A percentile compares a stretch with the other conserved stretches of the same genome.
phyloP scores from a whole-genome alignment of 2,797 vertebrate species.

The Helostoma temminkii region DNA sequence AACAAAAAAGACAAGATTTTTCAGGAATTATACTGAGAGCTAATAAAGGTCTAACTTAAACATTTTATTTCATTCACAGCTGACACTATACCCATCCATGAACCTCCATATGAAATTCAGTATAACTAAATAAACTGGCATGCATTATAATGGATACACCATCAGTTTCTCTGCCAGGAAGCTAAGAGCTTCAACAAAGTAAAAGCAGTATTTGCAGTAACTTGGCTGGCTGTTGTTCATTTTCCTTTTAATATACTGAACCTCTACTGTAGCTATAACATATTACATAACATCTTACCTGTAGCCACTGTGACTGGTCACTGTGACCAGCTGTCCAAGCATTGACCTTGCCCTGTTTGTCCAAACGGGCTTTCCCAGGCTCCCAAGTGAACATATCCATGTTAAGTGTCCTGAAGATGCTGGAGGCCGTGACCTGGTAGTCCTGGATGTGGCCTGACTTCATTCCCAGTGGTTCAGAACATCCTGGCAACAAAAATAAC shows the following conservation, averaged over 20 bases:
- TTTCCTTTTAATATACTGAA: constrained; percentile 21
- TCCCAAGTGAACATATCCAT: constrained; percentile 99
- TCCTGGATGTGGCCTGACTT: constrained; percentile 98
- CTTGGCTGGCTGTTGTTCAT: constrained; percentile 17
- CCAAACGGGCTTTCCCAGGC: constrained; percentile 94
- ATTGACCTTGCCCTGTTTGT: constrained; percentile 99
- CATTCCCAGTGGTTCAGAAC: constrained; percentile 97
- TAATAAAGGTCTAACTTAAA: constrained; percentile 36
- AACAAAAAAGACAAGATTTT: constrained; percentile 47
- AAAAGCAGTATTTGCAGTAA: constrained; percentile 43
- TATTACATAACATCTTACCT: constrained; percentile 84
- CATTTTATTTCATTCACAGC: constrained; percentile 27
- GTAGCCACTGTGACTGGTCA: constrained; percentile 98
- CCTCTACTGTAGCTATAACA: constrained; percentile 21
- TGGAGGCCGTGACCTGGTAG: constrained; percentile 95
- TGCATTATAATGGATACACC: constrained; percentile 40
- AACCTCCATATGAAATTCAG: constrained; percentile 30
- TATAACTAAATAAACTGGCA: constrained; percentile 32
- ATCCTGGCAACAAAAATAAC: constrained; percentile 83
- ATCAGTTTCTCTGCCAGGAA: constrained; percentile 53
- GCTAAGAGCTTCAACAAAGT: constrained; percentile 30
- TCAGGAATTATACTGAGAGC: constrained; percentile 27
- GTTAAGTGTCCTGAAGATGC: constrained; percentile 97
- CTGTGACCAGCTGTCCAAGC: constrained; percentile 98
- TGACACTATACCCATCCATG: constrained; percentile 22